Conservation (phyloP, 2,113 vertebrate genomes). For the Procavia capensis region DNA sequence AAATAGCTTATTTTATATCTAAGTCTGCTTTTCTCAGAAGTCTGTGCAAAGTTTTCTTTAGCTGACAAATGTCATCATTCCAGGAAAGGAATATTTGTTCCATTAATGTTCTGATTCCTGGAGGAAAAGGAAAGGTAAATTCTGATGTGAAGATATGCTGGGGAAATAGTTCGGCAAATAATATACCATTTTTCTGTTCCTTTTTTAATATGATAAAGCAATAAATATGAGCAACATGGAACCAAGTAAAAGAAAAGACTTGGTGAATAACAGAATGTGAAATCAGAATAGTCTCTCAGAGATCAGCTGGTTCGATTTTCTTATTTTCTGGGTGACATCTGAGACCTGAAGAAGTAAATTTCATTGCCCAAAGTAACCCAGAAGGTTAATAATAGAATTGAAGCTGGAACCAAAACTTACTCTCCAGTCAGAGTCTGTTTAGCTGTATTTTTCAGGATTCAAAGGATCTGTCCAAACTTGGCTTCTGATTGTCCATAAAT, state of each 20-base stretch:
- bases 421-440: background rate
- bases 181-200: slow-evolving; percentile 64
- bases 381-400: background rate
- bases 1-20: slow-evolving; percentile 34
- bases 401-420: slow-evolving; percentile 28
- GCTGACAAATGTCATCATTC: slow-evolving; percentile 64
- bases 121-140: slow-evolving; percentile 70
- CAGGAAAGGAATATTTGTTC: slow-evolving; percentile 65
- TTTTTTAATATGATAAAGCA: slow-evolving; percentile 60
- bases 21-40: slow-evolving; percentile 50
- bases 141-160: slow-evolving; percentile 56
- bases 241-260: slow-evolving; percentile 45
- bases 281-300: slow-evolving; percentile 51
- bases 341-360: slow-evolving; percentile 12
- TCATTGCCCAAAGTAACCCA: slow-evolving; percentile 8
- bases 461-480: background rate
- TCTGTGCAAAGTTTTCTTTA: slow-evolving; percentile 46
- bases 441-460: background rate
- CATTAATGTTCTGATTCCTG: slow-evolving; percentile 46
- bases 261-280: slow-evolving; percentile 32
- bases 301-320: background rate
- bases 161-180: slow-evolving; percentile 60
- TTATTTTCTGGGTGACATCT: slow-evolving; percentile 58
- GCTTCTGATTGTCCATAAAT: background rate
- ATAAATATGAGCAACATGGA: slow-evolving; percentile 41